phyloP scores from a whole-genome alignment of 2,888 invertebrate genomes.

The Nipponacmea schrenckii region DNA sequence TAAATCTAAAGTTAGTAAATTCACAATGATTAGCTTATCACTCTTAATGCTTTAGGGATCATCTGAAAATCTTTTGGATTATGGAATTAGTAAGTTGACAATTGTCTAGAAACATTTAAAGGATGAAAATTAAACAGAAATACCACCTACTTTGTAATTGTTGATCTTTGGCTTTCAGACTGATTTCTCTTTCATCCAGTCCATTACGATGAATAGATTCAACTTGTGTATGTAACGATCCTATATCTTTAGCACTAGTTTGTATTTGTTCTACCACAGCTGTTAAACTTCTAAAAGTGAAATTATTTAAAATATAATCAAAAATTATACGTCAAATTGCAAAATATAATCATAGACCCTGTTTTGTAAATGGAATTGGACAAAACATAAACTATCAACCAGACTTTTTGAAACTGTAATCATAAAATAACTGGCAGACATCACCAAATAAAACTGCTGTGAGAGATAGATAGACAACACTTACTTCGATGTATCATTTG shows the following conservation, averaged over 20 bases:
- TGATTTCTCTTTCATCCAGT: constrained; percentile 63
- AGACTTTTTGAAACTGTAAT: not conserved
- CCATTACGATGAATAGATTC: constrained; percentile 57
- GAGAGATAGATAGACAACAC: not conserved
- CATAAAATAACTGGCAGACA: not conserved
- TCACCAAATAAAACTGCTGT: not conserved
- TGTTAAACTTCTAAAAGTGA: constrained; percentile 52
- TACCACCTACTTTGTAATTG: constrained; percentile 55
- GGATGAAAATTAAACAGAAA: too few species aligned
- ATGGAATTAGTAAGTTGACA: too few species aligned
- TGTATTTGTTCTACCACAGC: constrained; percentile 60
- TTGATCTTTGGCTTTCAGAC: constrained; percentile 58
- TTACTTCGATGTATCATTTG: constrained; percentile 60
- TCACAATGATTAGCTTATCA: not conserved
- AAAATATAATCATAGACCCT: not conserved
- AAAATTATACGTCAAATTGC: too few species aligned
- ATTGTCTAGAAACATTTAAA: too few species aligned
- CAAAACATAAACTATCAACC: not conserved
- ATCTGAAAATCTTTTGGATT: too few species aligned
- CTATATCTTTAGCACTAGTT: constrained; percentile 59
- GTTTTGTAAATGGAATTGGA: too few species aligned
- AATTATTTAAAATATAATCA: constrained; percentile 1
- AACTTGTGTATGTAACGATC: constrained; percentile 59
- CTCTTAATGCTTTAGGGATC: too few species aligned
- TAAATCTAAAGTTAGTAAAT: constrained; percentile 53